Evolutionary conservation across 2,797 vertebrate genomes (phyloP).

Genomic region (Enteromius paludinosus): DNA sequence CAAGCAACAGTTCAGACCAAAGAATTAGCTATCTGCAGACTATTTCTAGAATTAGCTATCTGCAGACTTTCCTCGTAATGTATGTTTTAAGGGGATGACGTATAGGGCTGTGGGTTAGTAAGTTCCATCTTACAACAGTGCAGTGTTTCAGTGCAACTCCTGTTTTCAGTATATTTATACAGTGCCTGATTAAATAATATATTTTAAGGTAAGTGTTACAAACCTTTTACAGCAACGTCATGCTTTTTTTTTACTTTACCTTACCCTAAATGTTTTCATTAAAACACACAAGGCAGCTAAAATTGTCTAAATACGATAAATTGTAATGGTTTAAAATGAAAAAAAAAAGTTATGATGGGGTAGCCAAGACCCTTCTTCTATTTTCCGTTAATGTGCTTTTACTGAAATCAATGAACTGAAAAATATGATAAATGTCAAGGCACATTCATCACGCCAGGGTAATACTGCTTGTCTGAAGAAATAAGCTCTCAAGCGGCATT

Average conservation of each 20-base stretch:
- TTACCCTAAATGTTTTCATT: not conserved
- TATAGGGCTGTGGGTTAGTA: not conserved
- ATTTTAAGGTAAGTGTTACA: not conserved
- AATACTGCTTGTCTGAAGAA: conserved; percentile 6
- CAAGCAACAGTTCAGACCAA: not conserved
- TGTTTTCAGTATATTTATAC: not conserved
- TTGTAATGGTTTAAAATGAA: not conserved
- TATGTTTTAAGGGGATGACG: not conserved
- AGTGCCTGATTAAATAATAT: not conserved
- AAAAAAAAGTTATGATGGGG: not conserved
- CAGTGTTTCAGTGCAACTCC: not conserved
- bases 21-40: too few species aligned
- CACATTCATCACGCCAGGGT: conserved; percentile 21
- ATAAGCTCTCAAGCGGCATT: conserved; percentile 9
- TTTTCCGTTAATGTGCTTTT: not conserved
- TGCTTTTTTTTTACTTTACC: not conserved
- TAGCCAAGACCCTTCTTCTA: not conserved
- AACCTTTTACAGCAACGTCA: not conserved
- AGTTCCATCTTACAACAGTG: not conserved
- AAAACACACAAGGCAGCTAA: not conserved
- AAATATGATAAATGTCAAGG: conserved; percentile 17
- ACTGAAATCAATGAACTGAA: conserved; percentile 7
- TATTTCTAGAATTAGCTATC: not conserved
- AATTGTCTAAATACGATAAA: not conserved
- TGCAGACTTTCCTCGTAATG: not conserved